Base-by-base conservation (phyloP, 2,113 vertebrate species). In the Petrocephalus microphthalmus region DNA sequence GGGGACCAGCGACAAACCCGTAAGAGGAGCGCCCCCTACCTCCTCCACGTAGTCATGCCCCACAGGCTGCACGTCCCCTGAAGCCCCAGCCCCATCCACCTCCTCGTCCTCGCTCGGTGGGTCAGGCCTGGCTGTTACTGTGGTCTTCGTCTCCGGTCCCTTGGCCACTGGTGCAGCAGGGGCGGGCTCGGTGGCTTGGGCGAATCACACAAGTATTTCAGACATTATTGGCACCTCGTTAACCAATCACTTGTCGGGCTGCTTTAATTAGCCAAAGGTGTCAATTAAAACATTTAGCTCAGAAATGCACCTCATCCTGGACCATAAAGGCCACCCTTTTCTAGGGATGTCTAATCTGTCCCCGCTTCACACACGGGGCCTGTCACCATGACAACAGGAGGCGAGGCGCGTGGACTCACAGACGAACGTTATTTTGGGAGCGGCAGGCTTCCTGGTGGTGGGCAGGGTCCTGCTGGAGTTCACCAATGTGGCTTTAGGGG, bases 41-140 rank as follows among this genome's bases (percentile, higher is more conserved):
- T 97, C 96, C 90, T 96, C 95, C 19, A 96, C 93, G 0, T 93
- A 95, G 91, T 95, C 93, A 0, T 92, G 94, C 84, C 95, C 96
- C 85, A 95, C 95, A 0, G 95, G 94, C 51, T 95, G 94, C 1
- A 93, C 91, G n/a, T 95, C 95, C 7, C 93, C 93, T 42, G 90
- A 92, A 2, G 89, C 88, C 19, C 92, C 91, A 0, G 92, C 57
- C 85, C 87, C 85, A 29, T 95, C 94, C 0, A 67, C 81, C 13
- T 92, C 85, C 78, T 94, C 94, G 0, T 91, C 92, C 0, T 95
- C 94, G 49, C 93, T 91, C 0, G 90, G 92, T 11, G 90, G 20
- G 1, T 95, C 94, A 20, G 91, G 67, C 89, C 91, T 93, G 25
- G 84, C 13, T 8, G 81, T 7, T 54, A 89, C 87, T 0, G 88